These are phyloP conservation scores for Amphilophus citrinellus DNA, from an alignment of 2,113 vertebrate genomes.

Conservation along the genomic window DNA sequence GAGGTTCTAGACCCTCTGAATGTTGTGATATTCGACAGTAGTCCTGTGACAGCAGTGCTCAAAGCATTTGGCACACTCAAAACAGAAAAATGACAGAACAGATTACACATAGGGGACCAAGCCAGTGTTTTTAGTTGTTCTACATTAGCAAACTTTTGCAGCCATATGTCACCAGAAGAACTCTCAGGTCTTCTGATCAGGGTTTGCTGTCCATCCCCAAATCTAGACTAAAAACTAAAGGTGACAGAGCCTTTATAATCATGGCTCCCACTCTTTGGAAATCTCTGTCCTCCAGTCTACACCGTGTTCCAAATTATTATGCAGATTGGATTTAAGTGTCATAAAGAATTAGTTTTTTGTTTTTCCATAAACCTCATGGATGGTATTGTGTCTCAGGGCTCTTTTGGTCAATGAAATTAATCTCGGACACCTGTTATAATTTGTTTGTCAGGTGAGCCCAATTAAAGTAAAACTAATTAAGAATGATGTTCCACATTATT, in stretches of 20 bases:
- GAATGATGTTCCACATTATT: too few relatives aligned
- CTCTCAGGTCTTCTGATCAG: background rate
- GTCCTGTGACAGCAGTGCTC: constrained; percentile 24
- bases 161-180: background rate
- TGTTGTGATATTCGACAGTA: constrained; percentile 42
- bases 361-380: too few relatives aligned
- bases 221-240: background rate
- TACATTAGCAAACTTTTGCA: background rate
- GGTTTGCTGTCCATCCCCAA: background rate
- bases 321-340: too few relatives aligned
- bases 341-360: too few relatives aligned
- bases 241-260: background rate
- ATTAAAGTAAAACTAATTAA: too few relatives aligned
- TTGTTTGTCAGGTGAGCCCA: too few relatives aligned
- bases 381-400: too few relatives aligned
- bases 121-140: constrained; percentile 14
- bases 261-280: background rate
- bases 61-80: constrained; percentile 23
- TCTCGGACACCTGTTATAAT: too few relatives aligned
- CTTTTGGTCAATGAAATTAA: too few relatives aligned
- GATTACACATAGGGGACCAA: constrained; percentile 5
- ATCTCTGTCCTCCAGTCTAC: background rate
- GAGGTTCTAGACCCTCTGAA: constrained; percentile 8
- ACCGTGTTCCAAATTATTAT: too few relatives aligned
- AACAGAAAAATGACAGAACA: constrained; percentile 15